Evolutionary conservation across 2,797 vertebrate genomes (phyloP), one percentile per base, ranked within the genome.

Genomic region (Chanos chanos): DNA sequence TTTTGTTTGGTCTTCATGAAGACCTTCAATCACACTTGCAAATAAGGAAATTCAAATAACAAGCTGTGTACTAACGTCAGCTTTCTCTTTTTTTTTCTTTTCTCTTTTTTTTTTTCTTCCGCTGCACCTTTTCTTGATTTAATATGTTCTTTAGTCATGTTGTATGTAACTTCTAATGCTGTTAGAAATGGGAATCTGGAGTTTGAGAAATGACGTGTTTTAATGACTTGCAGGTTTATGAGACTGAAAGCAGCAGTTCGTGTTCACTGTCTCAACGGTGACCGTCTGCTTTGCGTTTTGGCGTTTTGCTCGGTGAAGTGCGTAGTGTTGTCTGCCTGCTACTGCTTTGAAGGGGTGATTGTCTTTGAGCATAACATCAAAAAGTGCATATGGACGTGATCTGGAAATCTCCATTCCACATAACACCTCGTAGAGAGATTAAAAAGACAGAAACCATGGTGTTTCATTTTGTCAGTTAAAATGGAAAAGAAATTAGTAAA

Each of bases 341-440:
- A 5, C 49, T 4, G 25, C 13, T 18, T 31, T 62, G 28, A 45
- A 28, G 18, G 47, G 40, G 24, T 43, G 24, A 36, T 15, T 55
- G 37, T 34, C 55, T 53, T 64, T 44, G 30, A 37, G 49, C 33
- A 76, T 60, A 78, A 73, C 62, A 70, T 63, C 62, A 62, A 70
- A 72, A 71, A 33, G 39, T 16, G 39, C 67, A 66, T 41, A 47
- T 47, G 64, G 64, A 71, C 75, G 22, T 64, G 53, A 68, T 61
- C 64, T 54, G 49, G 9, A 43, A 71, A 60, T 71, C 69, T 64
- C 51, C 44, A 50, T 75, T 52, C 41, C 21, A 57, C 27, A 8
- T 65, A 47, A 61, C 71, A 44, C 54, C 47, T 37, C n/a, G 53
- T 68, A 53, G 75, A 48, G 24, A 76, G 73, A 81, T 79, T 65